These are phyloP conservation scores for Ophiothrix spiculata DNA, from an alignment of 35 echinoderm and acorn worm species.

Conservation along the genomic window DNA sequence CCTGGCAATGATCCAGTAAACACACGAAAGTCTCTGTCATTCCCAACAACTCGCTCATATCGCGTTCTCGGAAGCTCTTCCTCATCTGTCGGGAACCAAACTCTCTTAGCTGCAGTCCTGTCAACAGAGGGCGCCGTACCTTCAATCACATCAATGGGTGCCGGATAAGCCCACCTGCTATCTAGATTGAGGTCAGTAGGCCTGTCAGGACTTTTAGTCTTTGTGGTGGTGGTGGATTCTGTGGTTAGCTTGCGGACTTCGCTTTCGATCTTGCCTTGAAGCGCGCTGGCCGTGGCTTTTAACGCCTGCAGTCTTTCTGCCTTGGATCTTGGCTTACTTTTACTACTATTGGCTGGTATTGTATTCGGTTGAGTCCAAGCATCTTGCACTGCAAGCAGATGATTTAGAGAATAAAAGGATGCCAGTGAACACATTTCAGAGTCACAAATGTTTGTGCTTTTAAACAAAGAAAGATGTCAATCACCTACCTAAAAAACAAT, in stretches of 20 bases:
- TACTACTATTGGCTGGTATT: background rate
- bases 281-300: conserved; percentile 76
- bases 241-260: conserved; percentile 80
- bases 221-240: conserved; percentile 36
- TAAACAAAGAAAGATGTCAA: too few species aligned
- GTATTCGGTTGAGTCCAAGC: background rate
- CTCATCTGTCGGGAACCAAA: background rate
- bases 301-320: conserved; percentile 68
- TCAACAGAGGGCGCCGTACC: background rate
- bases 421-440: background rate
- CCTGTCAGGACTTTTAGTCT: background rate
- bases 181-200: background rate
- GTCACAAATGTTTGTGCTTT: background rate
- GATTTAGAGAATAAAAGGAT: background rate
- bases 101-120: background rate
- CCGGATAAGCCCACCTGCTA: conserved; percentile 27
- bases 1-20: conserved; percentile 80
- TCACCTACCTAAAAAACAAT: too few species aligned
- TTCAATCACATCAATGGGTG: background rate
- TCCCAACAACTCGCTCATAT: conserved; percentile 45
- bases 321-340: conserved; percentile 31
- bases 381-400: background rate
- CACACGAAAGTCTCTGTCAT: conserved; percentile 40
- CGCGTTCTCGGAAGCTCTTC: conserved; percentile 12
- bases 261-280: conserved; percentile 83